Evolutionary conservation across 92 coral and sea anemone genomes (phyloP).

Genomic region (Porites divaricata): DNA sequence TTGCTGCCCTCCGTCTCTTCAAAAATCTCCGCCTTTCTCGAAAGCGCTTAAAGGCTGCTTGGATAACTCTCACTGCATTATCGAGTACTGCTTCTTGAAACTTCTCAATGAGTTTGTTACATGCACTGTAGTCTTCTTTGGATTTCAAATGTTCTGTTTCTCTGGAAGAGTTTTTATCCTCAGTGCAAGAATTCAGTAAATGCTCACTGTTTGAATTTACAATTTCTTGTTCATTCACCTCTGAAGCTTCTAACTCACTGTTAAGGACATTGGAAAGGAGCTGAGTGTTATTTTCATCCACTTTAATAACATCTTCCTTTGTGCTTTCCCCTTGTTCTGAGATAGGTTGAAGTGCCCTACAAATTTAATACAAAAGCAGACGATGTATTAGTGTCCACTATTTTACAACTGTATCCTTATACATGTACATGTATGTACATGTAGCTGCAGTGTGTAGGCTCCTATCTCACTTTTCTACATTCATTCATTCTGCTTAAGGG

Average conservation of each 20-base stretch:
- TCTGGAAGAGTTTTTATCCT: neutral
- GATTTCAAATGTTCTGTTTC: neutral
- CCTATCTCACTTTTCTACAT: too few species aligned
- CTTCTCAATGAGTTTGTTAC: conserved; percentile 80
- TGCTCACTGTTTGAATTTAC: neutral
- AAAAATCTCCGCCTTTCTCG: conserved; percentile 78
- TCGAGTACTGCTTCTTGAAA: conserved; percentile 90
- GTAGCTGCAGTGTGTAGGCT: too few species aligned
- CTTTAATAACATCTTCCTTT: conserved; percentile 60
- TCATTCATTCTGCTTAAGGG: too few species aligned
- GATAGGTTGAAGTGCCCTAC: conserved; percentile 77
- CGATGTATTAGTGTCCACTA: neutral
- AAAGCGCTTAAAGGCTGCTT: conserved; percentile 87
- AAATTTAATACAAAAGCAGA: neutral
- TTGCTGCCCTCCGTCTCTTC: conserved; percentile 71
- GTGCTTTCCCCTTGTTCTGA: conserved; percentile 77
- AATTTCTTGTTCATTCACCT: neutral
- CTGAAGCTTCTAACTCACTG: neutral
- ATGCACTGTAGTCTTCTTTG: conserved; percentile 86
- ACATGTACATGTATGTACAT: neutral
- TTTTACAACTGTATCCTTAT: neutral
- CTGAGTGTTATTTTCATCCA: conserved; percentile 6
- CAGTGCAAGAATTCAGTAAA: neutral
- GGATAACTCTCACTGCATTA: conserved; percentile 87
- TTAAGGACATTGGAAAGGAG: neutral